Evolutionary conservation across 2,888 invertebrate species (phyloP).

Genomic region (Temnothorax rugatulus): DNA sequence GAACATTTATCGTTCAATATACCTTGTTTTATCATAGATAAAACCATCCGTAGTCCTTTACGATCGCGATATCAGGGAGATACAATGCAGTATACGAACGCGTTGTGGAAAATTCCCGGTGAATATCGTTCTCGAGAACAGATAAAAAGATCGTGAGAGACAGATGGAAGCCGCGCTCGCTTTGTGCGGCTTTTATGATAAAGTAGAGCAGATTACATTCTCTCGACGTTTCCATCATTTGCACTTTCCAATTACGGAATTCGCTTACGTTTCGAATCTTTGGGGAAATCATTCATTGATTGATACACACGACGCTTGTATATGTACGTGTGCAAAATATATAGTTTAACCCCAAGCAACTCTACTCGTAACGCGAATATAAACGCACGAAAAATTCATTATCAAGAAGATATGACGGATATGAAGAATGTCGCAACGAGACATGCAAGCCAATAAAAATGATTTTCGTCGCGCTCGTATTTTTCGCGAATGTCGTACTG

Average conservation of each 20-base stretch:
- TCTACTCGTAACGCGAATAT: too few species aligned
- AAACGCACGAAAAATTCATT: not conserved
- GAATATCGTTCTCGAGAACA: slow-evolving; percentile 47
- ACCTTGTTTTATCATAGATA: slow-evolving; percentile 47
- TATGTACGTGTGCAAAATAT: not conserved
- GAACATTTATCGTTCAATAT: slow-evolving; percentile 51
- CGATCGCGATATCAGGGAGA: slow-evolving; percentile 28
- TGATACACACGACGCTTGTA: not conserved
- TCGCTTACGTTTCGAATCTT: slow-evolving; percentile 35
- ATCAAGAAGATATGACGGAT: not conserved
- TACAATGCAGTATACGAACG: slow-evolving; percentile 34
- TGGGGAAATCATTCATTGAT: not conserved
- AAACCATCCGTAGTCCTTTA: slow-evolving; percentile 50
- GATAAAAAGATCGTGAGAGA: slow-evolving; percentile 40
- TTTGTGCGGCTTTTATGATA: slow-evolving; percentile 45
- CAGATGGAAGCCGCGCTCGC: slow-evolving; percentile 51
- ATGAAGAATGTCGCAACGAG: not conserved
- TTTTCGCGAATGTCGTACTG: slow-evolving; percentile 12
- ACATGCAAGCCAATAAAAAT: slow-evolving; percentile 19
- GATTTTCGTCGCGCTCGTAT: slow-evolving; percentile 37
- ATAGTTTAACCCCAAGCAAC: not conserved
- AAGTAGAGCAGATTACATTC: slow-evolving; percentile 63
- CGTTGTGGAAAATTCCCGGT: slow-evolving; percentile 37
- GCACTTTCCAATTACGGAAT: slow-evolving; percentile 62
- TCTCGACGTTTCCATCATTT: slow-evolving; percentile 38